Evolutionary conservation across 2,888 invertebrate species (phyloP), one percentile per base, ranked within the genome.

Genomic region (Tetheella fluctuosa): DNA sequence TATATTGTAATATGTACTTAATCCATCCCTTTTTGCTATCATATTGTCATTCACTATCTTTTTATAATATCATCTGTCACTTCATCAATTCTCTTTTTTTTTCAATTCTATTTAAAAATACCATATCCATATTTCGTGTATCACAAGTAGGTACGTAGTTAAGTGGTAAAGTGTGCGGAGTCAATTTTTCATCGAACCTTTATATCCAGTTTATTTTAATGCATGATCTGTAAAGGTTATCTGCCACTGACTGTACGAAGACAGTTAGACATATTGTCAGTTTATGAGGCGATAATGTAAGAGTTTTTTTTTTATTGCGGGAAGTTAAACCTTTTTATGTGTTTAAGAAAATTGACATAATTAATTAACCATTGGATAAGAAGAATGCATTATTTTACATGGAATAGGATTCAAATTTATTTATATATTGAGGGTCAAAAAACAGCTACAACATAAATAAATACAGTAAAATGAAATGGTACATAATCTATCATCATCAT

Each of bases 121-220:
- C 61, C 64, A 13, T 34, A 58, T 64, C 64, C 39, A 60, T 23
- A 13, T 15, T 7, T 17, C 25, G 2, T 25, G 3, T 2, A n/a
- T 17, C 20, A 28, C 23, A 10, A n/a, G 12, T 15, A 17, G 59
- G 39, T 59, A 55, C 55, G 48, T 48, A 34, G 23, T 37, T 60
- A 65, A 67, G 67, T 67, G 63, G 60, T 57, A 57, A 70, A 68
- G 64, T 68, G 59, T 54, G 64, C 57, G 54, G 54, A 60, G 61
- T 68, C 61, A 58, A 73, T 69, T 69, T 67, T 69, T 70, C 69
- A 72, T 67, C 65, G 59, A 56, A 60, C 60, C 61, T 61, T 56
- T 60, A 54, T 60, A 58, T 59, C 12, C 23, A 28, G 17, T 54
- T 54, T 54, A 30, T 54, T 58, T 67, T 64, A 66, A 67, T 65